A percentile compares a stretch with the other conserved stretches of the same genome.
Evolutionary conservation across 2,797 vertebrate species (phyloP).

Genomic region (Spondyliosoma cantharus): DNA sequence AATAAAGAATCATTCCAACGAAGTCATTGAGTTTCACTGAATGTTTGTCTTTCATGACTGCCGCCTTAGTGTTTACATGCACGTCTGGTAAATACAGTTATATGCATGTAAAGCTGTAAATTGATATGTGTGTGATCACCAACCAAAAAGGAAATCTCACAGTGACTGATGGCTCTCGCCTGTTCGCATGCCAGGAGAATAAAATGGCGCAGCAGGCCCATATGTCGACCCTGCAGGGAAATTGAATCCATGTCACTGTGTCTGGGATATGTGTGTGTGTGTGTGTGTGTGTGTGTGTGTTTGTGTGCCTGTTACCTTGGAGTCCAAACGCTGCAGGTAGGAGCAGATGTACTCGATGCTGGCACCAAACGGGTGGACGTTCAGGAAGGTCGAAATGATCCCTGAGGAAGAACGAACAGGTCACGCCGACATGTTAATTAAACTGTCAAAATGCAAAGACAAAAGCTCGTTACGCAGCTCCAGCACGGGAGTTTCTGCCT

Average conservation of each 20-base stretch:
- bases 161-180: conserved; percentile 34
- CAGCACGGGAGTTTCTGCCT: not conserved
- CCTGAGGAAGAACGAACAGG: conserved; percentile 80
- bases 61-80: not conserved
- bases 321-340: conserved; percentile 92
- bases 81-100: not conserved
- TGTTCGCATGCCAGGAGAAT: conserved; percentile 53
- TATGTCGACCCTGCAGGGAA: conserved; percentile 68
- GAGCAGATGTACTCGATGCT: conserved; percentile 96
- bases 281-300: conserved; percentile 23
- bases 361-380: conserved; percentile 92
- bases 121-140: not conserved
- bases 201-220: conserved; percentile 66
- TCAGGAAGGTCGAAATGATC: conserved; percentile 93
- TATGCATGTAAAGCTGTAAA: conserved; percentile 10
- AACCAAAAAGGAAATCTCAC: conserved; percentile 7
- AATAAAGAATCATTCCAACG: not conserved
- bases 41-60: not conserved
- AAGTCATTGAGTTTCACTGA: not conserved
- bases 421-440: conserved; percentile 50
- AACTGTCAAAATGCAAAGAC: conserved; percentile 39
- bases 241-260: conserved; percentile 64
- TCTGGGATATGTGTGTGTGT: conserved; percentile 26
- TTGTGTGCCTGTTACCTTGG: conserved; percentile 52
- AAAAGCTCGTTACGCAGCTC: not conserved